Conservation (phyloP, 2,797 vertebrate genomes). For the Pangasius macronema region DNA sequence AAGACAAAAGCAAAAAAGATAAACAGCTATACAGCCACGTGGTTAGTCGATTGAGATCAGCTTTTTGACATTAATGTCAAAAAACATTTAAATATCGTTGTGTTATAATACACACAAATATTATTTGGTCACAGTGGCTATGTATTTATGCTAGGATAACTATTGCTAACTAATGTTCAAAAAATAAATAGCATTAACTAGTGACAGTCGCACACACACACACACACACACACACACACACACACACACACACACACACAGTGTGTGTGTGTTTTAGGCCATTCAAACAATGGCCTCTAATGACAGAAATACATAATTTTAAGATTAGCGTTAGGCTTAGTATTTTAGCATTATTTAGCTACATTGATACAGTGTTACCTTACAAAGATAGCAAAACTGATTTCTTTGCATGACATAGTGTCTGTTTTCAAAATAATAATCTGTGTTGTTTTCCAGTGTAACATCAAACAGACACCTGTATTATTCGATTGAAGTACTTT, state of each 20-base stretch:
- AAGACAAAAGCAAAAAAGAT: not conserved
- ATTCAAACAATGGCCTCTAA: not conserved
- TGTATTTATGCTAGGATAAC: not conserved
- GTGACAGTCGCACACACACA: too few relatives aligned
- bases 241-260: too few relatives aligned
- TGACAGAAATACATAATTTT: not conserved
- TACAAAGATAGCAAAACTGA: not conserved
- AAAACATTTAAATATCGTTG: not conserved
- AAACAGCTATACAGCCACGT: not conserved
- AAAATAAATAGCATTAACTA: too few relatives aligned
- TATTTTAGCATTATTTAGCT: not conserved
- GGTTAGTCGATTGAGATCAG: not conserved
- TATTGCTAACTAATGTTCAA: not conserved
- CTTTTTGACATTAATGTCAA: not conserved
- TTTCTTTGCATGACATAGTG: not conserved
- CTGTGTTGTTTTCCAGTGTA: not conserved
- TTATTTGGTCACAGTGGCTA: not conserved
- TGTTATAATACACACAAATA: not conserved
- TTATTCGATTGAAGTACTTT: too few relatives aligned
- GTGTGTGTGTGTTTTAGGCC: not conserved
- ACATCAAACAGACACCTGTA: too few relatives aligned
- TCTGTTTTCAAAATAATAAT: not conserved
- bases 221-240: too few relatives aligned
- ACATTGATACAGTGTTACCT: not conserved
- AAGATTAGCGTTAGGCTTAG: not conserved